These are phyloP conservation scores for Polyodon spathula DNA, from an alignment of 2,113 vertebrate species.

Conservation along the genomic window DNA sequence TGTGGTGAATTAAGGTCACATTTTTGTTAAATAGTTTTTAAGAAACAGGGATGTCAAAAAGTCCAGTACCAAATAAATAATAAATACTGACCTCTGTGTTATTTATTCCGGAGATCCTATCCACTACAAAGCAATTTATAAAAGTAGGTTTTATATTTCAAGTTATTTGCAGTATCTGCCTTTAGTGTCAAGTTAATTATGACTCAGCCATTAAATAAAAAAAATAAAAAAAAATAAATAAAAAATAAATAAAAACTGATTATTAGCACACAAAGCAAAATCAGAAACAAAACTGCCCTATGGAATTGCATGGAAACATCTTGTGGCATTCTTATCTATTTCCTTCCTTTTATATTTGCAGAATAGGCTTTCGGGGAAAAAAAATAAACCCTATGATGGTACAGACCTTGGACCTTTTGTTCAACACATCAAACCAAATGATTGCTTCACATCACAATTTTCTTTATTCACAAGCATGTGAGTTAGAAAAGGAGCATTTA, in stretches of 20 bases:
- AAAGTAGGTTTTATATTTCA: slow-evolving; percentile 13
- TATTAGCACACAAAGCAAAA: too few species aligned
- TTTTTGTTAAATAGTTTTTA: too few species aligned
- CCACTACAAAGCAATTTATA: too few species aligned
- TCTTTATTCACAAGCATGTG: slow-evolving; percentile 24
- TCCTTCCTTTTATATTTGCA: slow-evolving; percentile 29
- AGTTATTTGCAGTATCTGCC: background rate
- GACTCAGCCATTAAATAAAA: background rate
- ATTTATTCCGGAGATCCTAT: too few species aligned
- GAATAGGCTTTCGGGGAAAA: slow-evolving; percentile 23
- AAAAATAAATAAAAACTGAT: slow-evolving; percentile 19
- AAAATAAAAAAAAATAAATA: slow-evolving; percentile 11
- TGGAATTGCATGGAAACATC: slow-evolving; percentile 41
- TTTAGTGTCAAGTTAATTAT: slow-evolving; percentile 5
- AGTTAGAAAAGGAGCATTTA: slow-evolving; percentile 23
- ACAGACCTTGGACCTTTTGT: background rate
- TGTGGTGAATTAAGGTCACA: too few species aligned
- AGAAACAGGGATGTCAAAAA: too few species aligned
- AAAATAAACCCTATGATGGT: slow-evolving; percentile 21
- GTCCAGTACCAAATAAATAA: too few species aligned
- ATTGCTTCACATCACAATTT: too few species aligned
- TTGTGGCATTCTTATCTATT: slow-evolving; percentile 41
- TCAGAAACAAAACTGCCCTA: too few species aligned
- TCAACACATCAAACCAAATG: slow-evolving; percentile 2
- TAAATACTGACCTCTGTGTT: too few species aligned